Evolutionary conservation across 2,888 invertebrate genomes (phyloP).

Genomic region (Stegophylla sp.): DNA sequence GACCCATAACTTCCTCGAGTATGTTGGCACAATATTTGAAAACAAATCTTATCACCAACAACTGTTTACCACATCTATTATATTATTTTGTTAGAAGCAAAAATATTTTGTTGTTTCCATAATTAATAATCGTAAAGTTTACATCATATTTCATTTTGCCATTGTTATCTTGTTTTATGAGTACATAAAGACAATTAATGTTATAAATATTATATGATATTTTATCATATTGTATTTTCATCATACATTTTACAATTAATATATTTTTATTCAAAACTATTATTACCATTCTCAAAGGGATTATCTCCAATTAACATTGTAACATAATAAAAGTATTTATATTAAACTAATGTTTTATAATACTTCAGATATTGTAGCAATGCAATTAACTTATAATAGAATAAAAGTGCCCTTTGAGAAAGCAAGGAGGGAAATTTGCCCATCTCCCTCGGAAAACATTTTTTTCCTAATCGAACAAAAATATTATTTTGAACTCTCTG

Average conservation of each 20-base stretch:
- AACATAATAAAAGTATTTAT: neutral
- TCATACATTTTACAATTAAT: neutral
- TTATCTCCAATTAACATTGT: neutral
- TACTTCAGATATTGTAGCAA: neutral
- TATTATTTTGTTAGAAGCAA: neutral
- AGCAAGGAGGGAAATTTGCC: no score
- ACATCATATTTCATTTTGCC: slow-evolving; percentile 11
- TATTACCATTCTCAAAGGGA: neutral
- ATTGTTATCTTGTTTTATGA: slow-evolving; percentile 9
- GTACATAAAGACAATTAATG: slow-evolving; percentile 18
- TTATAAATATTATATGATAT: slow-evolving; percentile 20
- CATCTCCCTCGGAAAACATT: no score
- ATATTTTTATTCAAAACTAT: neutral
- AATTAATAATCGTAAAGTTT: slow-evolving; percentile 14
- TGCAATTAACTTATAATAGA: neutral
- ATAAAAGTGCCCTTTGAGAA: no score
- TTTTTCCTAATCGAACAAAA: no score
- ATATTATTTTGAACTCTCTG: no score
- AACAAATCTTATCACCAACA: slow-evolving; percentile 20
- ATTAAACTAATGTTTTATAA: slow-evolving; percentile 6
- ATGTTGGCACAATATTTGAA: slow-evolving; percentile 4
- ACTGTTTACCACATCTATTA: neutral
- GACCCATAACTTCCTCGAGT: neutral
- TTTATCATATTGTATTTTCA: slow-evolving; percentile 16
- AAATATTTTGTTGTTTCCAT: slow-evolving; percentile 14